phyloP scores from a whole-genome alignment of 2,888 invertebrate genomes.

The Blomia tropicalis region DNA sequence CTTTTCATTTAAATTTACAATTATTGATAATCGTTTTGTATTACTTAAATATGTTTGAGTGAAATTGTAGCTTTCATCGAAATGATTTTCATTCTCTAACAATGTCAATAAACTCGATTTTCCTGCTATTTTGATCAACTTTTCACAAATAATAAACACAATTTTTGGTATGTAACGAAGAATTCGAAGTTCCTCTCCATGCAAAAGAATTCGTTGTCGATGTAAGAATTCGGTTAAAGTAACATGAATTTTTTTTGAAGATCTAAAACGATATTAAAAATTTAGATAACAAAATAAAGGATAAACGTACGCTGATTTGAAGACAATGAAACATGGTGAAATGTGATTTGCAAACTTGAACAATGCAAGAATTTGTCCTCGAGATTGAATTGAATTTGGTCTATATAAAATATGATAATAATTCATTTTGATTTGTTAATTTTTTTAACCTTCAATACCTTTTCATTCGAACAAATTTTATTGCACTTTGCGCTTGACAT shows the following conservation, averaged over 20 bases:
- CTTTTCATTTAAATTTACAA: background rate
- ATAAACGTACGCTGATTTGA: slow-evolving; percentile 47
- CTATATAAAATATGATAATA: too few relatives aligned
- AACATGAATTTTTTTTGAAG: slow-evolving; percentile 28
- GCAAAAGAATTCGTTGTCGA: slow-evolving; percentile 53
- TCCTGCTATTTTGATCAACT: background rate
- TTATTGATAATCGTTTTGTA: background rate
- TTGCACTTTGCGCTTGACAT: slow-evolving; percentile 53
- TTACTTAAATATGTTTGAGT: background rate
- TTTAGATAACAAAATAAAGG: background rate
- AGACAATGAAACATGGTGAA: slow-evolving; percentile 53
- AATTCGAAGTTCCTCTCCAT: slow-evolving; percentile 59
- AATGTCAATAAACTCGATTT: background rate
- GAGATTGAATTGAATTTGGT: slow-evolving; percentile 62
- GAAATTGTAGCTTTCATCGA: background rate
- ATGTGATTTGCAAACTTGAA: slow-evolving; percentile 65
- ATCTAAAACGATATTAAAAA: slow-evolving; percentile 13
- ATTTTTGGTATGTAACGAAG: slow-evolving; percentile 61
- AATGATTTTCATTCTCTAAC: background rate
- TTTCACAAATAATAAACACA: slow-evolving; percentile 15
- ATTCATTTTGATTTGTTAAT: too few relatives aligned
- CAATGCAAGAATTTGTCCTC: slow-evolving; percentile 61
- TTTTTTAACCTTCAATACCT: slow-evolving; percentile 34
- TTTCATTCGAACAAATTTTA: slow-evolving; percentile 56
- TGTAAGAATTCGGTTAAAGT: slow-evolving; percentile 53